Base-by-base conservation (phyloP, 2,888 invertebrate species). In the Acleris literana region DNA sequence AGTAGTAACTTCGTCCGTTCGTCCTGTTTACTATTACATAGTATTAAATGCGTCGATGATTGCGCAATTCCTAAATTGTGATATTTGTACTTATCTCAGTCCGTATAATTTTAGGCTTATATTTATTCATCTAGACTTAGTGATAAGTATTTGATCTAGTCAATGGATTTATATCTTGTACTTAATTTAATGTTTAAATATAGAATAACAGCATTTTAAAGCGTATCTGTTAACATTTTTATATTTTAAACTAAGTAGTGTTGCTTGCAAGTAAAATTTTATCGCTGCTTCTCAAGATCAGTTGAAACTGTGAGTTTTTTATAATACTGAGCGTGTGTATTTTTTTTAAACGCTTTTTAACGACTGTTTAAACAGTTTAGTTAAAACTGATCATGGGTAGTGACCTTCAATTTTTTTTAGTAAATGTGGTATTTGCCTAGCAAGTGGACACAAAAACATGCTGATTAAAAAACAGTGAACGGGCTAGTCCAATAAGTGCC, bases 61-160 rank as follows among this genome's bases (percentile, higher is more conserved):
- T 77, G 74, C 88, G 90, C 85, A 78, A 90, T 91, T 92, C 92
- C 92, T 91, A 88, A 85, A 85, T 86, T 92, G 91, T 92, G 91
- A 92, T 92, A 90, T 66, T 66, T 57, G 39, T 84, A 85, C 81
- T 79, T 83, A 84, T 85, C 88, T 83, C 82, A 86, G 80, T 82
- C 82, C 77, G 77, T 78, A 72, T 85, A 79, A 7, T 33, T 75
- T 72, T 74, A 76, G 73, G 69, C 71, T 51, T 64, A 66, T 68
- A 56, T 63, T 71, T 78, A 81, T 20, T 46, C 13, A 4, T 57
- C 18, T 54, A 49, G 51, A 55, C 49, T 29, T 57, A 63, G 44
- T 52, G 53, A 39, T 43, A 60, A 56, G 56, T 74, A 78, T 81
- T 77, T 79, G 76, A 76, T 82, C 85, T 87, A 86, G 85, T 86